Percentiles rank a stretch among this genome's conserved stretches.
These are phyloP conservation scores for Caerostris extrusa DNA, from an alignment of 1,140 invertebrate genomes.

Conservation along the genomic window DNA sequence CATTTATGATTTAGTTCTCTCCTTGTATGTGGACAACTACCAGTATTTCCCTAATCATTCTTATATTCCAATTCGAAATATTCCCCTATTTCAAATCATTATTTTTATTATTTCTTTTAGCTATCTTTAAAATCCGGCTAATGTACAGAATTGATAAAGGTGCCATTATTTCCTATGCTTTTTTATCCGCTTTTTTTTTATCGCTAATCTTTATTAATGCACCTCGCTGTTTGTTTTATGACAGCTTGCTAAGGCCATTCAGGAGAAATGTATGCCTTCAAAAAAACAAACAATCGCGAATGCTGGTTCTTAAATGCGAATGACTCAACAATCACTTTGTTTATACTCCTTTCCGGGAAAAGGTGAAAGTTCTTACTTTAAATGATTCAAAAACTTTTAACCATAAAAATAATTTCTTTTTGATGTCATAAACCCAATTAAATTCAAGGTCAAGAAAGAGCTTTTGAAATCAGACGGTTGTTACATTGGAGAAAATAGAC, in stretches of 20 bases:
- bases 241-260: not conserved
- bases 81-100: too few species aligned
- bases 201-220: not conserved
- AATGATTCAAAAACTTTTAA: not conserved
- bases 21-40: too few species aligned
- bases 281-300: not conserved
- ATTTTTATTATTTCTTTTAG: too few species aligned
- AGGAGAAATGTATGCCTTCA: not conserved
- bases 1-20: too few species aligned
- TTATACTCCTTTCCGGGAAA: not conserved
- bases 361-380: conserved; percentile 22
- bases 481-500: too few species aligned
- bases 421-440: not conserved
- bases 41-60: too few species aligned
- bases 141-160: not conserved
- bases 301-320: not conserved
- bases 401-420: not conserved
- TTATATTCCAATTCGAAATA: too few species aligned
- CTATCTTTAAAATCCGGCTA: not conserved
- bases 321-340: not conserved
- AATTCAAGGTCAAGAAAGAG: not conserved
- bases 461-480: too few species aligned
- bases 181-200: not conserved
- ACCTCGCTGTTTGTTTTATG: not conserved
- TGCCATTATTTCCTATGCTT: too few species aligned